Percentiles rank a stretch among this genome's conserved stretches.
Conservation (phyloP, 2,797 vertebrate genomes). For the Delichon dasypus region DNA sequence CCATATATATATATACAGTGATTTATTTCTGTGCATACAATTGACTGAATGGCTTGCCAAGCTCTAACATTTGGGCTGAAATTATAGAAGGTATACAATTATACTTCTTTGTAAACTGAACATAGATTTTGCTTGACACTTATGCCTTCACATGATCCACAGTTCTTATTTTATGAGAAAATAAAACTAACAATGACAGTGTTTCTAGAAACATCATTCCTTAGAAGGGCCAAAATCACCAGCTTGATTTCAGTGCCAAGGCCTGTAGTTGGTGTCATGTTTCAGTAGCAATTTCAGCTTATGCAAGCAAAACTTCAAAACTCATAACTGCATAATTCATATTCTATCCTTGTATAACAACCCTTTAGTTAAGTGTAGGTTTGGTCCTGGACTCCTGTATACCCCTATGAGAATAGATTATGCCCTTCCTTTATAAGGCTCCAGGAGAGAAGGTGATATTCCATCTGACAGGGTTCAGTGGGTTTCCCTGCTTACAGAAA, state of each 20-base stretch:
- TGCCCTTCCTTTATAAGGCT: background rate
- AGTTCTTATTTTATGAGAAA: conserved; percentile 5
- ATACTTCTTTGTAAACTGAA: background rate
- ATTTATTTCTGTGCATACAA: background rate
- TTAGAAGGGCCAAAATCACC: background rate
- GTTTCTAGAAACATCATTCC: background rate
- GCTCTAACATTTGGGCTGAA: background rate
- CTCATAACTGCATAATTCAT: background rate
- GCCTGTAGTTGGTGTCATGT: background rate
- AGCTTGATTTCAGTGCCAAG: background rate
- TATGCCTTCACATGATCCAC: background rate
- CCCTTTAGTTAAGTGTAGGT: background rate
- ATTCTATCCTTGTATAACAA: background rate
- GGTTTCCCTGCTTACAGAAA: conserved; percentile 40
- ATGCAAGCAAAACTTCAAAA: conserved; percentile 1
- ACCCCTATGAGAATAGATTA: background rate
- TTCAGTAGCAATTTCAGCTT: conserved; percentile 11
- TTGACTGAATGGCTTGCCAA: background rate
- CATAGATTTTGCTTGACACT: conserved; percentile 21
- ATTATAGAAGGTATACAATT: background rate
- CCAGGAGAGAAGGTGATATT: conserved; percentile 15
- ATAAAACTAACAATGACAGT: background rate
- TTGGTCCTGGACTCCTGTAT: background rate
- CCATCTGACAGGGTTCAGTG: conserved; percentile 56
- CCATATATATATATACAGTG: background rate